Conservation (phyloP, 2,888 invertebrate genomes). For the Argyra leucocephala region DNA sequence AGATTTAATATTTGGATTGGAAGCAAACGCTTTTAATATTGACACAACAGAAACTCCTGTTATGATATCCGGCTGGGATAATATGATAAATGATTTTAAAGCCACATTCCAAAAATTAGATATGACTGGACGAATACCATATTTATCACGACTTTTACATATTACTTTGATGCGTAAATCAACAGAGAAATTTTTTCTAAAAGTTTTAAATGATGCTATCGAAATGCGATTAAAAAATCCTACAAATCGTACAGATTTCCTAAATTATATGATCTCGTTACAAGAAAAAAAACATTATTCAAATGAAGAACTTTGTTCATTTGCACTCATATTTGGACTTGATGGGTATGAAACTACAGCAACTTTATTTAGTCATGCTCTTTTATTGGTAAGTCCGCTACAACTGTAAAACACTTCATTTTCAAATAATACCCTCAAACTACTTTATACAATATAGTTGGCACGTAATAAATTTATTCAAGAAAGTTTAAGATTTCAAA, state of each 20-base stretch:
- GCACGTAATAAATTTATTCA: constrained; percentile 31
- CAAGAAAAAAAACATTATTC: constrained; percentile 32
- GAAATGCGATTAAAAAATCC: constrained; percentile 28
- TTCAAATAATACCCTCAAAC: background rate
- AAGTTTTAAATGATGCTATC: constrained; percentile 31
- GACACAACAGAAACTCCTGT: background rate
- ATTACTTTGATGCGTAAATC: constrained; percentile 26
- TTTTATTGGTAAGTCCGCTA: constrained; percentile 30
- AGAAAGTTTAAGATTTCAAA: constrained; percentile 31
- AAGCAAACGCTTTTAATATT: constrained; percentile 38
- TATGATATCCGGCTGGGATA: background rate
- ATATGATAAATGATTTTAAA: background rate
- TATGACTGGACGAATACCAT: background rate
- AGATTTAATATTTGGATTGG: constrained; percentile 43
- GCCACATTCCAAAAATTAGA: background rate
- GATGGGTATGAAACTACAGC: constrained; percentile 42
- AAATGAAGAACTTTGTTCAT: constrained; percentile 28
- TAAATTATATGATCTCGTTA: constrained; percentile 36
- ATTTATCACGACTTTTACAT: constrained; percentile 18
- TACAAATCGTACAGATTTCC: constrained; percentile 34
- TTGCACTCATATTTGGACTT: constrained; percentile 37
- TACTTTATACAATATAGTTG: constrained; percentile 23
- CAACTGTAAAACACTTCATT: background rate
- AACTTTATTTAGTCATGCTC: constrained; percentile 28
- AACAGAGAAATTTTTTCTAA: constrained; percentile 48